These are phyloP conservation scores for Capitella teleta DNA, from an alignment of 1,140 invertebrate species.

Conservation along the genomic window DNA sequence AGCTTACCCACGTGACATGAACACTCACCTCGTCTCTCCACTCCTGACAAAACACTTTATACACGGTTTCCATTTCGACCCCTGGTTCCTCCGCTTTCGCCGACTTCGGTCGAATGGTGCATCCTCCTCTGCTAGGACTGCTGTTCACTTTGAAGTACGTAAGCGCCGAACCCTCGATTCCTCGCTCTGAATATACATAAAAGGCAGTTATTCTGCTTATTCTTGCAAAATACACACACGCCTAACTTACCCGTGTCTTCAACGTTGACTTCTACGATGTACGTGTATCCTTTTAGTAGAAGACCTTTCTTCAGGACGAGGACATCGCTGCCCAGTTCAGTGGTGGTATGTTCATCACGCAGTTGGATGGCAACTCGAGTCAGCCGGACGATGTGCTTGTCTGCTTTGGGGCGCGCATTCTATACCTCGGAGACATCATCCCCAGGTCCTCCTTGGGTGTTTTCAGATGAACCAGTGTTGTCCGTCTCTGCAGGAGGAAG, in stretches of 20 bases:
- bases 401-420: neutral
- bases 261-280: conserved; percentile 15
- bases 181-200: neutral
- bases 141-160: conserved; percentile 19
- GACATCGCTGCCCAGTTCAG: conserved; percentile 11
- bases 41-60: conserved; percentile 20
- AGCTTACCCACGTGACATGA: too few relatives aligned
- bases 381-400: conserved; percentile 12
- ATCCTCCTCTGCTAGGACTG: conserved; percentile 17
- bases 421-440: too few relatives aligned
- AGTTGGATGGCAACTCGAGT: neutral
- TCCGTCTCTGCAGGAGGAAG: too few relatives aligned
- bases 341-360: conserved; percentile 9
- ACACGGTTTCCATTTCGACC: conserved; percentile 16
- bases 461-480: too few relatives aligned
- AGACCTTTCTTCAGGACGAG: conserved; percentile 17
- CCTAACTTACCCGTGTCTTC: conserved; percentile 1
- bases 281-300: conserved; percentile 14
- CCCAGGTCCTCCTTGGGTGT: too few relatives aligned
- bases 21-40: conserved; percentile 18
- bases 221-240: neutral
- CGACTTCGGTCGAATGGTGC: conserved; percentile 17
- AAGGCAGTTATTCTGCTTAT: neutral
- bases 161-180: conserved; percentile 13
- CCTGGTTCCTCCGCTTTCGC: neutral